Base-by-base conservation (phyloP, 2,888 invertebrate genomes). In the Caenorhabditis panamensis region DNA sequence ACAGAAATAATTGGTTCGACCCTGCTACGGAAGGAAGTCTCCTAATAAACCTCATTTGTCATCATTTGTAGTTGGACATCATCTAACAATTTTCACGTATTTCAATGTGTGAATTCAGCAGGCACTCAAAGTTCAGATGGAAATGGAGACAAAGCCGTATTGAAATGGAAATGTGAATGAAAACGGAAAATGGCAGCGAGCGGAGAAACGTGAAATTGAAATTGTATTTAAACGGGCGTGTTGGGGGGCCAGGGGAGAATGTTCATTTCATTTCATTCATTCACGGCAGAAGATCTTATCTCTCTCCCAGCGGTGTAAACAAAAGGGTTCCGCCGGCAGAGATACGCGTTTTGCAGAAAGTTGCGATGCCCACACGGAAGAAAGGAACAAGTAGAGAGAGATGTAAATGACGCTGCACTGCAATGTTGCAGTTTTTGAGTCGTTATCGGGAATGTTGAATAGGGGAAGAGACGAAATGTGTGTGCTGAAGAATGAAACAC, bases 1-100 rank as follows among this genome's bases (percentile, higher is more conserved):
- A 28, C 18, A 51, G 13, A 51, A 69, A 24, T 62, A 71, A 71
- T 71, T 71, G 63, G 16, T 13, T 37, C n/a, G 61, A 22, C 51
- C 51, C 53, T 13, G 26, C 18, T 11, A 41, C 41, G 41, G 41
- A 16, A n/a, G 59, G 31, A 31, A 31, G 4, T 9, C 49, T 36
- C 62, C 51, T 75, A 66, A 75, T 75, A 75, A 66, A 75, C 75
- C 41, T 66, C 66, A 66, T 66, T 75, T 75, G 75, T 75, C 75
- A 75, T 75, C 75, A 75, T 75, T 44, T 66, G 22, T 51, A 58
- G 64, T 28, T 51, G 36, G 53, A 66, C 31, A 44, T 56, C 59
- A 61, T 75, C 75, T 75, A 44, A 22, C 75, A 75, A 75, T 66
- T 49, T 75, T 75, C 75, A 75, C 75, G 75, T 75, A 75, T 31